Percentiles rank a stretch among this genome's conserved stretches.
phyloP scores from a whole-genome alignment of 1,140 invertebrate genomes.

The Cherax quadricarinatus region DNA sequence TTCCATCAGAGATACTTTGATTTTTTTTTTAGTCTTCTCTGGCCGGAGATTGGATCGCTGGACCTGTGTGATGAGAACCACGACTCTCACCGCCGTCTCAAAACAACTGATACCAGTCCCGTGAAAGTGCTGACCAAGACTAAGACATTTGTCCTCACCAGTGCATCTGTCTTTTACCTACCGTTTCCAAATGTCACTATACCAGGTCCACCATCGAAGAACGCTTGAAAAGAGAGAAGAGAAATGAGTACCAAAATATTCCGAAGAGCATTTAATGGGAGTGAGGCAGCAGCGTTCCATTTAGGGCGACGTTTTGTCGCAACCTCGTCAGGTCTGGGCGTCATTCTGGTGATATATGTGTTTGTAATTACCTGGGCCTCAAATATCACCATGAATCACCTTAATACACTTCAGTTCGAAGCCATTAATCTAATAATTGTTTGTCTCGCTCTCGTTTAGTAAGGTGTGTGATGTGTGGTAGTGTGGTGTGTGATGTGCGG shows the following conservation, averaged over 20 bases:
- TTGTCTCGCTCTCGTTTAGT: constrained; percentile 23
- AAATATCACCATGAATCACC: constrained; percentile 42
- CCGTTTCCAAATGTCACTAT: too few species aligned
- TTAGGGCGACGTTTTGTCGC: not conserved
- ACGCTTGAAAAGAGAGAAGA: not conserved
- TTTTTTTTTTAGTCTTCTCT: too few species aligned
- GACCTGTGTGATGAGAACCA: too few species aligned
- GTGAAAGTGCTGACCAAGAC: not conserved
- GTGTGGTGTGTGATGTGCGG: too few species aligned
- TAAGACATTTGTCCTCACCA: not conserved
- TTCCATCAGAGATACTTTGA: too few species aligned
- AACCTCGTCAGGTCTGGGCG: not conserved
- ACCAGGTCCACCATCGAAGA: too few species aligned
- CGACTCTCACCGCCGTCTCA: too few species aligned
- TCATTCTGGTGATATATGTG: constrained; percentile 29
- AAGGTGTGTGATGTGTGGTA: not conserved
- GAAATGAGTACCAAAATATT: not conserved
- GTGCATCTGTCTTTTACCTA: too few species aligned
- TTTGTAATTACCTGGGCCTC: constrained; percentile 38
- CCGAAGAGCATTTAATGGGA: not conserved
- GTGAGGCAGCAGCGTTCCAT: not conserved
- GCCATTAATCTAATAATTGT: constrained; percentile 24
- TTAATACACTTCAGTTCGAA: constrained; percentile 25
- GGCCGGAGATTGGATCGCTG: too few species aligned
- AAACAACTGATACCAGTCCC: too few species aligned